These are phyloP conservation scores for Saimiri boliviensis DNA, from an alignment of 2,113 vertebrate genomes.

Conservation along the genomic window DNA sequence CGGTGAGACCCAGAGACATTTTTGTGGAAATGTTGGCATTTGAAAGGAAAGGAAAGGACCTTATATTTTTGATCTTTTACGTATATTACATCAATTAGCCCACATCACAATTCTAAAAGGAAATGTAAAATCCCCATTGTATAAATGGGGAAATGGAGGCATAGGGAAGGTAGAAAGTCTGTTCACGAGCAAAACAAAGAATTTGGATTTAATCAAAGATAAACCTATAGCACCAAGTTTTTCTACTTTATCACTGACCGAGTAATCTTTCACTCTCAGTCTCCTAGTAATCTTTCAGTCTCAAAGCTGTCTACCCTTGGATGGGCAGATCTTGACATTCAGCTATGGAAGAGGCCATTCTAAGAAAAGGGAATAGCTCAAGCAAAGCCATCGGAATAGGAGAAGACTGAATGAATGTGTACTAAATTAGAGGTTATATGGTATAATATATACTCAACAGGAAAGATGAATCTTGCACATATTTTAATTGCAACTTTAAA, in stretches of 20 bases:
- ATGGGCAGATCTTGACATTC: background rate
- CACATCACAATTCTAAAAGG: background rate
- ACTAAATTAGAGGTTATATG: background rate
- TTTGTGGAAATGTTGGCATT: background rate
- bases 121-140: background rate
- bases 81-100: background rate
- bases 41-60: background rate
- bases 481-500: background rate
- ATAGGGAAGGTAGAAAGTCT: background rate
- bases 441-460: background rate
- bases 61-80: background rate
- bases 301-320: background rate
- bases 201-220: background rate
- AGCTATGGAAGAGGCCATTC: background rate
- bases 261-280: background rate
- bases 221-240: background rate
- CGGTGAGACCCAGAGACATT: background rate
- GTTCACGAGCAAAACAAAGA: background rate
- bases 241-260: background rate
- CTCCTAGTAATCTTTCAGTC: background rate
- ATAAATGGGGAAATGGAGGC: background rate
- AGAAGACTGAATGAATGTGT: background rate
- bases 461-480: background rate
- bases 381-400: background rate
- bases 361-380: background rate